Evolutionary conservation across 2,888 invertebrate species (phyloP).

Genomic region (Eristalinus aeneus): DNA sequence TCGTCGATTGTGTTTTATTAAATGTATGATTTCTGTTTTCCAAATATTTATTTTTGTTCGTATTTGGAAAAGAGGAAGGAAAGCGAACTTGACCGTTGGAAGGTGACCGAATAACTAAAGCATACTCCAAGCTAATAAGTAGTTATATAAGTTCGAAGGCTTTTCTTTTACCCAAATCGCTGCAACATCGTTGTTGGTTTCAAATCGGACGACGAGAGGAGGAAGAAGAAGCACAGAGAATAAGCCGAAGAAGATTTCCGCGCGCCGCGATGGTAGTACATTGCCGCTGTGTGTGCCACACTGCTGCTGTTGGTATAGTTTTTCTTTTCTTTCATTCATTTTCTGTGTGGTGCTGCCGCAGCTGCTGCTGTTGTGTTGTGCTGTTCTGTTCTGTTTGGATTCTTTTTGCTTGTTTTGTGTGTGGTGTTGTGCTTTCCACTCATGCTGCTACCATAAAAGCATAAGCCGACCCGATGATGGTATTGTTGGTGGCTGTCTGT

Average conservation of each 20-base stretch:
- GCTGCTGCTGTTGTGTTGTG: slow-evolving; percentile 29
- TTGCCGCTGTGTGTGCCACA: too few species aligned
- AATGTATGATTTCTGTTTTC: not conserved
- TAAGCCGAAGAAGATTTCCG: slow-evolving; percentile 67
- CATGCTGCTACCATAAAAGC: slow-evolving; percentile 67
- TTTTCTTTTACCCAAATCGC: slow-evolving; percentile 73
- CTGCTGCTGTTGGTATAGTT: slow-evolving; percentile 52
- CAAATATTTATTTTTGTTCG: slow-evolving; percentile 2
- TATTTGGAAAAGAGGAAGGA: slow-evolving; percentile 70
- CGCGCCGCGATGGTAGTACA: slow-evolving; percentile 52
- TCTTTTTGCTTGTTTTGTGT: slow-evolving; percentile 7
- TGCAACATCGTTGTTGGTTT: slow-evolving; percentile 38
- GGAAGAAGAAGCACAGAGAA: slow-evolving; percentile 54
- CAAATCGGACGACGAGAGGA: slow-evolving; percentile 52
- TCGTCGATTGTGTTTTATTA: not conserved
- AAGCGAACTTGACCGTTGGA: slow-evolving; percentile 80
- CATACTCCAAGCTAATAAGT: slow-evolving; percentile 78
- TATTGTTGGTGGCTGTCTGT: slow-evolving; percentile 56
- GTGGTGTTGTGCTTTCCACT: slow-evolving; percentile 38
- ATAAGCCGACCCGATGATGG: slow-evolving; percentile 62
- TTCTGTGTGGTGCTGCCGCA: slow-evolving; percentile 20
- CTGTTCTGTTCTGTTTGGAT: too few species aligned
- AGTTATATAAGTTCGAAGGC: slow-evolving; percentile 80
- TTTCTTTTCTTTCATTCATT: slow-evolving; percentile 65
- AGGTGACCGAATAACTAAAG: slow-evolving; percentile 81